Percentiles rank a stretch among this genome's conserved stretches.
These are phyloP conservation scores for Crossocerus cetratus DNA, from an alignment of 2,888 invertebrate species.

Conservation along the genomic window DNA sequence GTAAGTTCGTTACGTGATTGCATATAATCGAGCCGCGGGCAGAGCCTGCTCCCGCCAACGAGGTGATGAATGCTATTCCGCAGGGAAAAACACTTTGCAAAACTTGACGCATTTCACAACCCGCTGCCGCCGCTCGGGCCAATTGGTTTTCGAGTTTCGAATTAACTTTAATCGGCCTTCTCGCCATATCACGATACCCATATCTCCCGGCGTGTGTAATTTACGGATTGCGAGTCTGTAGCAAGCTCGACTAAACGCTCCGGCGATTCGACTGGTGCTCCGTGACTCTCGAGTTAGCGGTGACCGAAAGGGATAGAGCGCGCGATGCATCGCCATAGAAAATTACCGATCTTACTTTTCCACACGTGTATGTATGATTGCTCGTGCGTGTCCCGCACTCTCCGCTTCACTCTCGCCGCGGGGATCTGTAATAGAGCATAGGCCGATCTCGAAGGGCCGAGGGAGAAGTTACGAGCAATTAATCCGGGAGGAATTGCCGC, in stretches of 20 bases:
- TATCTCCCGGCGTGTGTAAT: constrained; percentile 9
- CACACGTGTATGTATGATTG: background rate
- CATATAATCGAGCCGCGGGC: constrained; percentile 39
- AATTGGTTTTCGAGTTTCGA: constrained; percentile 1
- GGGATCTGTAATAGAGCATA: too few species aligned
- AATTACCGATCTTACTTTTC: constrained; percentile 2
- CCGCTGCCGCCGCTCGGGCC: background rate
- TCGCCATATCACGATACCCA: constrained; percentile 8
- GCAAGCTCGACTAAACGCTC: constrained; percentile 16
- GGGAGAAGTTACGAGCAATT: background rate
- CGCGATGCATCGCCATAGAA: background rate
- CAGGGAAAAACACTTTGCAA: constrained; percentile 9
- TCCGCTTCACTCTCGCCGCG: background rate
- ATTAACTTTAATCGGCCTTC: constrained; percentile 13
- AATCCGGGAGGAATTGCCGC: background rate
- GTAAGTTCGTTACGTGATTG: constrained; percentile 23
- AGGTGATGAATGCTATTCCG: constrained; percentile 16
- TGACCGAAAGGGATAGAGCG: too few species aligned
- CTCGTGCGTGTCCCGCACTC: background rate
- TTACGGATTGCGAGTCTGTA: constrained; percentile 13
- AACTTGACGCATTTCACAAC: constrained; percentile 8
- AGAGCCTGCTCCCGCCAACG: constrained; percentile 7
- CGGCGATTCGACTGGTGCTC: constrained; percentile 1
- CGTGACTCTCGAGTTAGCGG: too few species aligned
- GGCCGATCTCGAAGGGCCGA: background rate